Evolutionary conservation across 1,140 invertebrate genomes (phyloP).

Genomic region (Trichonephila inaurata): DNA sequence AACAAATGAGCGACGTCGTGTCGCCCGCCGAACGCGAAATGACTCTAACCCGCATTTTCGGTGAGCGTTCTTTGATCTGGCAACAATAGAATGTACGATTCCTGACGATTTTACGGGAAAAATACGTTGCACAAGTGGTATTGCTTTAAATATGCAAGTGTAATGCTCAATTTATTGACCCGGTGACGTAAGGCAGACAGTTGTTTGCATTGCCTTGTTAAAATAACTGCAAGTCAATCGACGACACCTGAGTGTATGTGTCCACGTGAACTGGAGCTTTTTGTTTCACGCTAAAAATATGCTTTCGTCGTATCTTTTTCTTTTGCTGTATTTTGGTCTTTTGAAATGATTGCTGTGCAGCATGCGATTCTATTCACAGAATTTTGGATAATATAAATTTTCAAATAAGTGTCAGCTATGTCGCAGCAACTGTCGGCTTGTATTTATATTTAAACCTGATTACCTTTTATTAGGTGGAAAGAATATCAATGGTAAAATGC

Average conservation of each 20-base stretch:
- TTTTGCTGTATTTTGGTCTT: neutral
- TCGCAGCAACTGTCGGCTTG: too few relatives aligned
- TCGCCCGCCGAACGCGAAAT: neutral
- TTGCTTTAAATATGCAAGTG: neutral
- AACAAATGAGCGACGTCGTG: neutral
- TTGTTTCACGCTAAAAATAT: neutral
- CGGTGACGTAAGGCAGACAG: neutral
- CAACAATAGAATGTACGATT: neutral
- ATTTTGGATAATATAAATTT: neutral
- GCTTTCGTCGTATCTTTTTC: neutral
- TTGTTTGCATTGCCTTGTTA: neutral
- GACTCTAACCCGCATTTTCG: neutral
- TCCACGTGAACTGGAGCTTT: neutral
- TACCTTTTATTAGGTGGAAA: too few relatives aligned
- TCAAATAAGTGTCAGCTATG: too few relatives aligned
- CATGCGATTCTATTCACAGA: neutral
- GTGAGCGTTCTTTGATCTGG: neutral
- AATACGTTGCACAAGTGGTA: conserved; percentile 3
- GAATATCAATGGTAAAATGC: too few relatives aligned
- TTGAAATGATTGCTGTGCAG: neutral
- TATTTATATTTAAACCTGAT: too few relatives aligned
- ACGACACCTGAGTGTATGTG: neutral
- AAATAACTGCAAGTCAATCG: conserved; percentile 7
- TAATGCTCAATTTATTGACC: neutral
- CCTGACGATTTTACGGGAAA: neutral